Evolutionary conservation across 2,113 vertebrate species (phyloP).

Genomic region (Brachirus orientalis): DNA sequence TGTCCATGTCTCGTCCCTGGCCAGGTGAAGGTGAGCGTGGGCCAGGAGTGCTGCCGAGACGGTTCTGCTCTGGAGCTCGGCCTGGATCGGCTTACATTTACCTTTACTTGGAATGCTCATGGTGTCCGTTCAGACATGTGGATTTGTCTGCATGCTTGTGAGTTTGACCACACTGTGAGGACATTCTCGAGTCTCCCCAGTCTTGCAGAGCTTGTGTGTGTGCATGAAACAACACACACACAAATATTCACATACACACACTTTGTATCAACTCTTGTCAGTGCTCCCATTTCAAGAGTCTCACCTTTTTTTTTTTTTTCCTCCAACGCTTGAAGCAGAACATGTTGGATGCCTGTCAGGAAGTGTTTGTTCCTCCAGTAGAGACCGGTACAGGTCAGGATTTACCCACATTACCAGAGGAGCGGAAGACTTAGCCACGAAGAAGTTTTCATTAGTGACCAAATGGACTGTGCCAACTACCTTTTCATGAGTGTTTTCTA

Average conservation of each 20-base stretch:
- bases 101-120: conserved; percentile 73
- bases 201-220: conserved; percentile 47
- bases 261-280: conserved; percentile 6
- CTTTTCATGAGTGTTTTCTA: conserved; percentile 76
- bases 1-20: conserved; percentile 10
- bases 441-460: conserved; percentile 80
- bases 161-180: conserved; percentile 83
- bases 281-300: conserved; percentile 5
- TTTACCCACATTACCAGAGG: conserved; percentile 32
- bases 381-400: conserved; percentile 43
- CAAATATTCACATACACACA: conserved; percentile 29
- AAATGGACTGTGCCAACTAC: conserved; percentile 85
- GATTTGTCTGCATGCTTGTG: conserved; percentile 84
- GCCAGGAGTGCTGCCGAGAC: background rate
- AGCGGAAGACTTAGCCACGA: conserved; percentile 73
- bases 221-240: conserved; percentile 48
- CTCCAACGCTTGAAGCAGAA: conserved; percentile 32
- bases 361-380: conserved; percentile 11
- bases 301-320: conserved; percentile 11
- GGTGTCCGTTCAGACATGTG: conserved; percentile 74
- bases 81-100: conserved; percentile 70
- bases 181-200: conserved; percentile 53
- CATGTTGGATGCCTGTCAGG: conserved; percentile 19
- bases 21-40: conserved; percentile 17
- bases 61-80: conserved; percentile 21